Conservation (phyloP, 2,113 vertebrate genomes). For the Pollimyrus isidori region DNA sequence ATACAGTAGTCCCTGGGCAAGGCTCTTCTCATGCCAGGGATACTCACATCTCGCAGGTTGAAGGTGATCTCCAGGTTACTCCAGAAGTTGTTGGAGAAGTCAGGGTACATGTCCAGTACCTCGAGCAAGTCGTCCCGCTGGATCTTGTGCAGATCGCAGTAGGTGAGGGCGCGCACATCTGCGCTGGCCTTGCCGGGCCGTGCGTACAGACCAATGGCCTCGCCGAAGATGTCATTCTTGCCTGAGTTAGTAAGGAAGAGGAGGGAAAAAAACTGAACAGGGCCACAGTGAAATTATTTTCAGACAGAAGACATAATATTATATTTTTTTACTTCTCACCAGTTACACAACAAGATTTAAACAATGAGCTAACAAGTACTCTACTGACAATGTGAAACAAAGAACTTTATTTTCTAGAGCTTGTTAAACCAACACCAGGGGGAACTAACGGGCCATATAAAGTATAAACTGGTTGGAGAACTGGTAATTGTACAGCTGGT, state of each 20-base stretch:
- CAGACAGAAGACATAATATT: neutral
- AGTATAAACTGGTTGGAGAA: neutral
- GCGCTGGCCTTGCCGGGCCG: slow-evolving; percentile 85
- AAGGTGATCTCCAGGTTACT: slow-evolving; percentile 94
- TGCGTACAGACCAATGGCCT: slow-evolving; percentile 79
- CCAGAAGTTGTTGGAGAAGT: slow-evolving; percentile 90
- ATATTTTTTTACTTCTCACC: neutral
- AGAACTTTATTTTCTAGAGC: neutral
- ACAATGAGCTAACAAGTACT: neutral
- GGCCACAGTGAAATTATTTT: neutral
- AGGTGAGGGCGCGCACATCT: slow-evolving; percentile 86
- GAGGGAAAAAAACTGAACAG: neutral
- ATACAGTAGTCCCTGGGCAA: neutral
- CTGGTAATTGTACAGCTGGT: neutral
- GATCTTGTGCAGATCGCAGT: slow-evolving; percentile 96
- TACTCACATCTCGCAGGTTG: slow-evolving; percentile 91
- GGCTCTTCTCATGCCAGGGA: slow-evolving; percentile 18
- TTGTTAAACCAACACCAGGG: neutral
- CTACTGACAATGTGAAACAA: neutral
- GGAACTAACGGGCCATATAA: neutral
- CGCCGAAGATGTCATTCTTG: slow-evolving; percentile 92
- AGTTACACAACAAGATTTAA: neutral
- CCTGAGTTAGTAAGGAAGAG: slow-evolving; percentile 48
- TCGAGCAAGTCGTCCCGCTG: slow-evolving; percentile 87
- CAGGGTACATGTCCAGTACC: slow-evolving; percentile 93